Evolutionary conservation across 2,113 vertebrate genomes (phyloP), one percentile per base, ranked within the genome.

Genomic region (Cettia cetti): DNA sequence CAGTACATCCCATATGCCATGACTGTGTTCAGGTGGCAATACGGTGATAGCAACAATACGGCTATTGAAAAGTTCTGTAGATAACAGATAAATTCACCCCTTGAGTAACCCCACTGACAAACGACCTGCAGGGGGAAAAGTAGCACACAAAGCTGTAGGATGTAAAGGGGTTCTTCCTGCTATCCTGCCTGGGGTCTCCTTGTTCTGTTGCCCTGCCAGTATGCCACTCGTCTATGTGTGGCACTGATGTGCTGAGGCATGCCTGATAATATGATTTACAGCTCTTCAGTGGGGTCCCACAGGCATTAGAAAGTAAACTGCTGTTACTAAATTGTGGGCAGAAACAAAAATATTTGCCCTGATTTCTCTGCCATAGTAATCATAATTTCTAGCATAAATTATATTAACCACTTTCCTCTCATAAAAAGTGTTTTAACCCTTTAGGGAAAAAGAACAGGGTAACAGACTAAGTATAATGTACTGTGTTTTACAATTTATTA

Each of bases 261-360:
- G 16, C 44, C 57, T 89, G 56, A 40, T 71, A 87, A 40, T 72
- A 33, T 6, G 0, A 66, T 57, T 65, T 86, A 45, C 50, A 57
- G 19, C 19, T 76, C 54, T 80, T 89, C 75, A 44, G 16, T 1
- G 0, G 22, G 19, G 71, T 64, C 75, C 63, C 54, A 63, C 0
- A 2, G 71, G 42, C 30, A 53, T 65, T 70, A 50, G 42, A 40
- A 91, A 88, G 54, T 61, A 80, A 83, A 80, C 80, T 88, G 63
- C 53, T 40, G 3, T 63, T 96, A 50, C 54, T 59, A 88, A 79
- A 91, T 60, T 0, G 4, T 59, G 31, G 54, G 47, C 59, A 83
- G 47, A 71, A 93, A 81, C 82, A 94, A 92, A 97, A 96, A 92
- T 91, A 84, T 47, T 82, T 94, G 91, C 26, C 88, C 92, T 88